Percentiles rank a stretch among this genome's conserved stretches.
phyloP scores from a whole-genome alignment of 2,797 vertebrate species.

The Sebastes taczanowskii region DNA sequence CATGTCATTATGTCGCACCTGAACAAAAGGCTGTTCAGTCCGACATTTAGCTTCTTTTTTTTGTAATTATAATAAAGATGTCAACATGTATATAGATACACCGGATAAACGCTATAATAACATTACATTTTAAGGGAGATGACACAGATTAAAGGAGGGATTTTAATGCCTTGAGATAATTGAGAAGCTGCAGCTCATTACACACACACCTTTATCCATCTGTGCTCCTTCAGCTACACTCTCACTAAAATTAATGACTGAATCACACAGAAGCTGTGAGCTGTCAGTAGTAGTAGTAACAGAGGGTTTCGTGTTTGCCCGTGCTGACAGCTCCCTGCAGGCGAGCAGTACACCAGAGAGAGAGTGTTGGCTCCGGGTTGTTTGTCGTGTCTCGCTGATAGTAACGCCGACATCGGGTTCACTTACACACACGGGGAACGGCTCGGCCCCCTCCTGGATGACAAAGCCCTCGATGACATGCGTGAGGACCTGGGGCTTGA shows the following conservation, averaged over 20 bases:
- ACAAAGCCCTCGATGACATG: slow-evolving; percentile 99
- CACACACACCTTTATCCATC: slow-evolving; percentile 21
- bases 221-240: slow-evolving; percentile 17
- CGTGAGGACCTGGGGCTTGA: slow-evolving; percentile 97
- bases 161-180: neutral
- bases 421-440: slow-evolving; percentile 91
- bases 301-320: slow-evolving; percentile 40
- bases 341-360: slow-evolving; percentile 42
- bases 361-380: slow-evolving; percentile 16
- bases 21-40: neutral
- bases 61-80: neutral
- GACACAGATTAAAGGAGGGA: slow-evolving; percentile 9
- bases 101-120: neutral
- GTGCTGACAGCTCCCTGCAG: slow-evolving; percentile 64
- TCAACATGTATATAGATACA: neutral
- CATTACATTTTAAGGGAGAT: neutral
- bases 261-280: slow-evolving; percentile 47
- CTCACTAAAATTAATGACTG: slow-evolving; percentile 52
- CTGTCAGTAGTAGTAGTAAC: slow-evolving; percentile 40
- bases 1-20: neutral
- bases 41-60: neutral
- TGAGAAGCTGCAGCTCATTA: slow-evolving; percentile 19
- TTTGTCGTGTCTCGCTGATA: slow-evolving; percentile 40
- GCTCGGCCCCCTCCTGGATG: slow-evolving; percentile 98
- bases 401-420: neutral